Evolutionary conservation across 2,888 invertebrate species (phyloP), one percentile per base, ranked within the genome.

Genomic region (Rhogogaster chlorosoma): DNA sequence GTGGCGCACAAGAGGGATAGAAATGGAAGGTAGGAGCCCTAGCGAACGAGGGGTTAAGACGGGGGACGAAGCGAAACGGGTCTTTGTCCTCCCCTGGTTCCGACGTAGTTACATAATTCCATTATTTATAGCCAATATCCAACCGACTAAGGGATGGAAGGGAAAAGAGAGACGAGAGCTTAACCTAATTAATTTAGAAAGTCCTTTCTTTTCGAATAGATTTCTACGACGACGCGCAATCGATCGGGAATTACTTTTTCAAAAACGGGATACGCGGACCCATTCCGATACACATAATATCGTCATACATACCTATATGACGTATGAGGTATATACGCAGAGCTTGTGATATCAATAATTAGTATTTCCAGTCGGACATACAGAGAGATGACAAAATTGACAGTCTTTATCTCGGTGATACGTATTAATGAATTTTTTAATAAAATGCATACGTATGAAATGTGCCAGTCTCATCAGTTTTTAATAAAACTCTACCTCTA

Each of bases 41-140:
- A 12, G 57, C 32, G 71, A 80, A 71, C 70, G 85, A 86, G 80
- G 85, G 80, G 57, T 29, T 15, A 42, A 84, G 42, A n/a, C 61
- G 84, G 73, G 86, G 86, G 49, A 85, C 86, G 87, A 88, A 87
- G 67, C 88, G 87, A 87, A 90, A 88, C 87, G 87, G 86, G 86
- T 87, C 88, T 89, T 90, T 87, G 87, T 88, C 86, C 86, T 87
- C 87, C 89, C 88, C 87, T 86, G 83, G 86, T 70, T 73, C 77
- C 84, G 87, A 86, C 86, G 87, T 87, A 86, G 89, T 89, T 89
- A 90, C 89, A 89, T 91, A 90, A 91, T 91, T 90, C 90, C 90
- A 89, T 91, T 91, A 91, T 91, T 91, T 91, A 90, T 91, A 87
- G 90, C 89, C 89, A 88, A 89, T 89, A 90, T 88, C 87, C 84